These are phyloP conservation scores for Clamator glandarius DNA, from an alignment of 2,797 vertebrate species.

Conservation along the genomic window DNA sequence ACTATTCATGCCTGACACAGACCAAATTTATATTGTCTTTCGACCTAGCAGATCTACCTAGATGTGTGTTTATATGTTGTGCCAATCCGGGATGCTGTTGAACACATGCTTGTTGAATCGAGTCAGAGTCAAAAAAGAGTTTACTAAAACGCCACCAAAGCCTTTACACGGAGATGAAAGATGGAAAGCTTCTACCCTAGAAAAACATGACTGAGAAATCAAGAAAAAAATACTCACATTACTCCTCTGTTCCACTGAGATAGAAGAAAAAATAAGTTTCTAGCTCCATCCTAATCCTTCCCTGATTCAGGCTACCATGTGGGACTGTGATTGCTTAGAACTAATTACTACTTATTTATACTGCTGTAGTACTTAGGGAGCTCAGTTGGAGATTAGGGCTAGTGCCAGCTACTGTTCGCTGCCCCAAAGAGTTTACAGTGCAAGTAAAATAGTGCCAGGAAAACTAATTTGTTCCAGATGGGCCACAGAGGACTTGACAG, in stretches of 20 bases:
- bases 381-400: constrained; percentile 59
- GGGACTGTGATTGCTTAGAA: constrained; percentile 43
- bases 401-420: constrained; percentile 50
- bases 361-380: constrained; percentile 57
- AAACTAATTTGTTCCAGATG: constrained; percentile 70
- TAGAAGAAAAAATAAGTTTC: constrained; percentile 40
- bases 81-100: not conserved
- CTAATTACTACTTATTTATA: constrained; percentile 68
- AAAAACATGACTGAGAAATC: not conserved
- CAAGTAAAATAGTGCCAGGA: constrained; percentile 36
- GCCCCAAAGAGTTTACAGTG: constrained; percentile 65
- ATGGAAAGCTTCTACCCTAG: not conserved
- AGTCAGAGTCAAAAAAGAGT: not conserved
- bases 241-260: constrained; percentile 15
- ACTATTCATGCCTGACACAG: not conserved
- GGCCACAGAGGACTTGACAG: constrained; percentile 62
- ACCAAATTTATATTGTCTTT: not conserved
- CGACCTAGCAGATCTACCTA: not conserved
- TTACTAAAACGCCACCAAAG: not conserved
- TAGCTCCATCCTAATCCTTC: constrained; percentile 38
- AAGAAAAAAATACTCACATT: not conserved
- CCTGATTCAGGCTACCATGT: constrained; percentile 33
- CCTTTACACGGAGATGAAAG: not conserved
- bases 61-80: accelerated
- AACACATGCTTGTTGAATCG: not conserved